Percentiles rank a stretch among this genome's conserved stretches.
phyloP scores from a whole-genome alignment of 1,140 invertebrate species.

The Luehdorfia chinensis region DNA sequence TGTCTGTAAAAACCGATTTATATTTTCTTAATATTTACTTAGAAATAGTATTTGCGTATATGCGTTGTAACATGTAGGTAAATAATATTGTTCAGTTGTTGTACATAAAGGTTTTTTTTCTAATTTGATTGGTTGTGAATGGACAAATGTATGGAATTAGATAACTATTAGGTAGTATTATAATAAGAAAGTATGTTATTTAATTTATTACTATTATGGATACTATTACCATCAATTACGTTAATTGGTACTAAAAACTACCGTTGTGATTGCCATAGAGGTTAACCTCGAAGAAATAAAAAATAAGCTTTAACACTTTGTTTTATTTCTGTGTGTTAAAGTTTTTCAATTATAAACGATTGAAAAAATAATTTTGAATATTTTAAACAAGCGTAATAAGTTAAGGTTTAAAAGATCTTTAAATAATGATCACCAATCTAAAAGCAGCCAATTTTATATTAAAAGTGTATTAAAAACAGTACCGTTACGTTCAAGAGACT shows the following conservation, averaged over 20 bases:
- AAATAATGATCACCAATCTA: too few species aligned
- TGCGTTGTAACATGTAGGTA: constrained; percentile 2
- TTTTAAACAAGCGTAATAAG: too few species aligned
- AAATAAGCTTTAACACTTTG: constrained; percentile 26
- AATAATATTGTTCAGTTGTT: constrained; percentile 3
- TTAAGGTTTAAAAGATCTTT: too few species aligned
- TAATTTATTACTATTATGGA: constrained; percentile 46
- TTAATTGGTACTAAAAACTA: constrained; percentile 38
- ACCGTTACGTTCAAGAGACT: too few species aligned
- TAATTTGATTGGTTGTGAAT: constrained; percentile 2
- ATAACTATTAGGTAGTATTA: too few species aligned
- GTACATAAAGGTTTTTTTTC: constrained; percentile 10
- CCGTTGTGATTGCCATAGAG: constrained; percentile 64
- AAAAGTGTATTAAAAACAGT: too few species aligned
- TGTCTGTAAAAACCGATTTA: too few species aligned
- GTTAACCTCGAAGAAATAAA: constrained; percentile 59
- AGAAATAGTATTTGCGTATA: constrained; percentile 6
- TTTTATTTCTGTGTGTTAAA: constrained; percentile 17
- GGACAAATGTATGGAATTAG: constrained; percentile 8
- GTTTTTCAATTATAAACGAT: too few species aligned
- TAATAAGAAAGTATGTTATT: constrained; percentile 43
- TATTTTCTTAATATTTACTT: constrained; percentile 8
- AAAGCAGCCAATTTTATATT: too few species aligned
- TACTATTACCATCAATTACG: constrained; percentile 29
- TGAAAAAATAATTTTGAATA: too few species aligned